Evolutionary conservation across 2,113 vertebrate species (phyloP), one percentile per base, ranked within the genome.

Genomic region (Zapus hudsonius): DNA sequence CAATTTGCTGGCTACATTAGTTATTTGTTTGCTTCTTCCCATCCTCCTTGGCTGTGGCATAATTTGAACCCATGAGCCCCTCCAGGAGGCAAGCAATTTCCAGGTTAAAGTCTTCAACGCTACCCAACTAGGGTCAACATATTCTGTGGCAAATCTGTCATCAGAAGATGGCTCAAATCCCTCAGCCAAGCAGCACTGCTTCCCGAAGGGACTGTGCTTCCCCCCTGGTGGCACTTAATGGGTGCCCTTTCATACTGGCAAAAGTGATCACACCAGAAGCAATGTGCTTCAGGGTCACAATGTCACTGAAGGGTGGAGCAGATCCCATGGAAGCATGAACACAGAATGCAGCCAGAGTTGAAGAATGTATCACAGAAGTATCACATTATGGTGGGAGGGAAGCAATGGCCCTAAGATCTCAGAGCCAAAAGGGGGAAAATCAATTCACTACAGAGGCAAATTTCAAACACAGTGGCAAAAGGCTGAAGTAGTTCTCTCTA

Each of bases 41-140:
- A 15, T 82, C 63, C 93, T 93, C 82, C 89, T 85, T 17, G 64
- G 42, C 52, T 85, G 70, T 87, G 87, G 10, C 2, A 13, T 90
- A 95, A 74, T 90, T 91, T 92, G 70, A 96, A 87, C 78, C 94
- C 52, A 85, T 66, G 73, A 6, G 82, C 15, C 91, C 86, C 93
- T 96, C 94, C 78, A 94, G 79, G 85, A 97, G 89, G 93, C 92
- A 95, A 95, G 94, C 70, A 75, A 44, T 91, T 96, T 96, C 91
- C 75, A 95, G 86, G 79, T 84, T 31, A 44, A 92, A 87, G 86
- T 79, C 89, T 66, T 84, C 66, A 96, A 94, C 31, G 93, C 52
- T 73, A 96, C 94, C 9, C 1, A 23, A 59, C 22, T 31, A 85
- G 75, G 59, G 66, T 64, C 69, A 55, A 33, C 85, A 36, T 61